Percentiles rank a stretch among this genome's conserved stretches.
Evolutionary conservation across 2,888 invertebrate species (phyloP).

Genomic region (Xestia xanthographa): DNA sequence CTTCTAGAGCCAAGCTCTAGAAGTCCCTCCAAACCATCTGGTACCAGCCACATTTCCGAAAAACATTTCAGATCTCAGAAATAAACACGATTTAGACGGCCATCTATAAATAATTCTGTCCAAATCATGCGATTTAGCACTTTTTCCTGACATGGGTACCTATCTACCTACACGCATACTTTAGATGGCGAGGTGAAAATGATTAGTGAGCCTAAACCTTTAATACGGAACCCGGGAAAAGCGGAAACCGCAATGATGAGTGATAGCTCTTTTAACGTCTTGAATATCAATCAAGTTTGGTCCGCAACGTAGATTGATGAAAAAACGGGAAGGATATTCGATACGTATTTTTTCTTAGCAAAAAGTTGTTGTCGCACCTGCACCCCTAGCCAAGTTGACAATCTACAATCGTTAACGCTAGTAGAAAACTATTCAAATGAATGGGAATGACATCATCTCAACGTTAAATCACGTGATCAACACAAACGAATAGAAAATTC

Average conservation of each 20-base stretch:
- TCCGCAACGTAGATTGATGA: neutral
- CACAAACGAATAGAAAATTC: too few relatives aligned
- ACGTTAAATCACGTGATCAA: too few relatives aligned
- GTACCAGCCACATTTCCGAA: neutral
- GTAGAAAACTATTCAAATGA: too few relatives aligned
- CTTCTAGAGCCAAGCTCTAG: too few relatives aligned
- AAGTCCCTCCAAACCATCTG: neutral
- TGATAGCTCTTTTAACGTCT: constrained; percentile 46
- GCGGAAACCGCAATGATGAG: constrained; percentile 43
- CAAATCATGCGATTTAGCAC: constrained; percentile 26
- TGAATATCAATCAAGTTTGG: constrained; percentile 60
- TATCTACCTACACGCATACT: constrained; percentile 3
- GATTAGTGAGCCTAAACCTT: constrained; percentile 42
- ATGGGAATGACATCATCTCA: too few relatives aligned
- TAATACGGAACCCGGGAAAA: constrained; percentile 46
- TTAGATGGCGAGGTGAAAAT: constrained; percentile 39
- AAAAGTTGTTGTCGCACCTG: neutral
- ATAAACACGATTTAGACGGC: constrained; percentile 1
- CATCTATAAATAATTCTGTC: constrained; percentile 16
- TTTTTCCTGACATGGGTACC: constrained; percentile 29
- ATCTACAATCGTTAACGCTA: too few relatives aligned
- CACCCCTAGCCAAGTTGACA: too few relatives aligned
- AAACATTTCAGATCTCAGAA: constrained; percentile 7
- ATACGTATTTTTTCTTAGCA: constrained; percentile 1
- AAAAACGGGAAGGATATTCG: neutral